A percentile compares a stretch with the other conserved stretches of the same genome.
phyloP scores from a whole-genome alignment of 2,888 invertebrate species.

The Agrochola macilenta region DNA sequence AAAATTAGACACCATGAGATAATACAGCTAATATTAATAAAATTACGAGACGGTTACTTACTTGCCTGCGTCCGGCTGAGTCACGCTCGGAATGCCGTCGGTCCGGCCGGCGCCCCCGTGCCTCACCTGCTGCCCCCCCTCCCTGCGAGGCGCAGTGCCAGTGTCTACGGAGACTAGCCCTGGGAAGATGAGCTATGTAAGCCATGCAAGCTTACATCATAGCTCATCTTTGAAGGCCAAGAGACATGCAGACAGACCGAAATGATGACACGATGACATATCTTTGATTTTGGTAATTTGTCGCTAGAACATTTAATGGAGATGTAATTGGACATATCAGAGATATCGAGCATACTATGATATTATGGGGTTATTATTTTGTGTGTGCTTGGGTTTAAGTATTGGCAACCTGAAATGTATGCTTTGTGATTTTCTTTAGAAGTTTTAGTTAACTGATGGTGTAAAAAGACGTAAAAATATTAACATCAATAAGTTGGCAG shows the following conservation, averaged over 20 bases:
- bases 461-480: constrained; percentile 1
- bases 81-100: constrained; percentile 82
- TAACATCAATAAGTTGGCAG: constrained; percentile 23
- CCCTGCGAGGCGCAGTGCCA: constrained; percentile 49
- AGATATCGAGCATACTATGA: background rate
- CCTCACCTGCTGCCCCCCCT: constrained; percentile 32
- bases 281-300: background rate
- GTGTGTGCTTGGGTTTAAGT: too few relatives aligned
- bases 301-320: background rate
- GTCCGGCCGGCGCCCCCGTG: constrained; percentile 65
- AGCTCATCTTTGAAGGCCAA: constrained; percentile 40
- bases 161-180: constrained; percentile 59
- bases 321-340: background rate
- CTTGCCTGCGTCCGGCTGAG: constrained; percentile 70
- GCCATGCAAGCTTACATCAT: constrained; percentile 59
- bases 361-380: too few relatives aligned
- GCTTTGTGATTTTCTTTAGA: background rate
- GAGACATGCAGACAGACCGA: background rate
- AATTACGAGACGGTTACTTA: constrained; percentile 53
- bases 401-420: too few relatives aligned
- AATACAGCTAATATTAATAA: constrained; percentile 47
- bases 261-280: constrained; percentile 8
- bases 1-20: constrained; percentile 60
- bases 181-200: constrained; percentile 57
- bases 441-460: constrained; percentile 7